Conservation (phyloP, 2,797 vertebrate genomes). For the Spondyliosoma cantharus region DNA sequence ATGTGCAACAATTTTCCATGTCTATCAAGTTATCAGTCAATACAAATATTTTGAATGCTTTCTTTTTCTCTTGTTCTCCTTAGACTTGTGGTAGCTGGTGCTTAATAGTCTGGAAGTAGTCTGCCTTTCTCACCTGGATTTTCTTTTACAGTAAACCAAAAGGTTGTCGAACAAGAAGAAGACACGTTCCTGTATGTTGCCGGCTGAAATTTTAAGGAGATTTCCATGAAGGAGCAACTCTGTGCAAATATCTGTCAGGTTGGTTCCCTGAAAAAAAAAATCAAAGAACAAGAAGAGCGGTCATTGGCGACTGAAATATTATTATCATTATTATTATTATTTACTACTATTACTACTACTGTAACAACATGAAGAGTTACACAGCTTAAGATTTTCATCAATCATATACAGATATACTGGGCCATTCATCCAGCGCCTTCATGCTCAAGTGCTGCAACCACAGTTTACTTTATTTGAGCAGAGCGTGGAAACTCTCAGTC, state of each 20-base stretch:
- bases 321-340: not conserved
- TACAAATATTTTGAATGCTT: slow-evolving; percentile 20
- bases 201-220: slow-evolving; percentile 97
- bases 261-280: slow-evolving; percentile 89
- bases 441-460: not conserved
- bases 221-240: slow-evolving; percentile 95
- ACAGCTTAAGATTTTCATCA: slow-evolving; percentile 3
- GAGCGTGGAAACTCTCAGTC: slow-evolving; percentile 2
- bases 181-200: slow-evolving; percentile 97
- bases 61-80: slow-evolving; percentile 15
- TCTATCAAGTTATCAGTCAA: slow-evolving; percentile 24
- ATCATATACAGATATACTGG: not conserved
- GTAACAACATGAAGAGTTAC: not conserved
- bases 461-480: slow-evolving; percentile 17
- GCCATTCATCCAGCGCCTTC: not conserved
- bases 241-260: slow-evolving; percentile 97
- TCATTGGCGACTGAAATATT: not conserved
- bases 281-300: slow-evolving; percentile 15
- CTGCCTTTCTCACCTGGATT: slow-evolving; percentile 90
- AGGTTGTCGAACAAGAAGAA: slow-evolving; percentile 99
- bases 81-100: not conserved
- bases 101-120: not conserved
- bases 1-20: slow-evolving; percentile 26
- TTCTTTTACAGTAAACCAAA: slow-evolving; percentile 98
- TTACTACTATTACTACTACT: too few relatives aligned